phyloP scores from a whole-genome alignment of 2,797 vertebrate genomes.

The Halcyon chelicuti region DNA sequence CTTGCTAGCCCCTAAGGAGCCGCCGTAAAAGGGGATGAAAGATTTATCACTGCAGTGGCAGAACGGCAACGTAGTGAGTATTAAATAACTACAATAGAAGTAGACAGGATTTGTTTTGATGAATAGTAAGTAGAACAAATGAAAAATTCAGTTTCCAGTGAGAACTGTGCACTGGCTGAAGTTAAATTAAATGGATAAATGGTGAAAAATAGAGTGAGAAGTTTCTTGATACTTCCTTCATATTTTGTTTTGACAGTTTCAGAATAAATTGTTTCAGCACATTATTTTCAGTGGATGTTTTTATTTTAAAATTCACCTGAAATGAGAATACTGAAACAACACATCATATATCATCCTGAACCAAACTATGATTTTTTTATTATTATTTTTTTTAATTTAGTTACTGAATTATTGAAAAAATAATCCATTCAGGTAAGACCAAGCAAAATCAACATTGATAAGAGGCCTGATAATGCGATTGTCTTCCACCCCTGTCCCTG shows the following conservation, averaged over 20 bases:
- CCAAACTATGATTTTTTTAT: not conserved
- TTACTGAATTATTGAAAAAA: not conserved
- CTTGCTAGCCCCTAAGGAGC: not conserved
- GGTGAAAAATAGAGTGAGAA: not conserved
- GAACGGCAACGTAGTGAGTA: not conserved
- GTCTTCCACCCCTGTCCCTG: not conserved
- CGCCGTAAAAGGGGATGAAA: constrained; percentile 30
- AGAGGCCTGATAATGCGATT: not conserved
- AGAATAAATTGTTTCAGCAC: not conserved
- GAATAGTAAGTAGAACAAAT: constrained; percentile 48
- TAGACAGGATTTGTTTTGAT: constrained; percentile 38
- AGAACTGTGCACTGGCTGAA: not conserved
- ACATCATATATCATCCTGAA: not conserved
- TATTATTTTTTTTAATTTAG: not conserved
- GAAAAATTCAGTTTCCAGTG: constrained; percentile 29
- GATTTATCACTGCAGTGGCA: constrained; percentile 34
- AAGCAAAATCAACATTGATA: constrained; percentile 29
- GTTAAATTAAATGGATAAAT: constrained; percentile 15
- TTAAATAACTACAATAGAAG: constrained; percentile 58
- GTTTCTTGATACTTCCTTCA: not conserved
- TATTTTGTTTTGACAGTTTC: constrained; percentile 11
- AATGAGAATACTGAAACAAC: not conserved
- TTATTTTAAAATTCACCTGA: constrained; percentile 6
- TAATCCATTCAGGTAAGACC: not conserved
- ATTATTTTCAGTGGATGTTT: constrained; percentile 7